phyloP scores from a whole-genome alignment of 2,797 vertebrate genomes.

The Antennarius maculatus region DNA sequence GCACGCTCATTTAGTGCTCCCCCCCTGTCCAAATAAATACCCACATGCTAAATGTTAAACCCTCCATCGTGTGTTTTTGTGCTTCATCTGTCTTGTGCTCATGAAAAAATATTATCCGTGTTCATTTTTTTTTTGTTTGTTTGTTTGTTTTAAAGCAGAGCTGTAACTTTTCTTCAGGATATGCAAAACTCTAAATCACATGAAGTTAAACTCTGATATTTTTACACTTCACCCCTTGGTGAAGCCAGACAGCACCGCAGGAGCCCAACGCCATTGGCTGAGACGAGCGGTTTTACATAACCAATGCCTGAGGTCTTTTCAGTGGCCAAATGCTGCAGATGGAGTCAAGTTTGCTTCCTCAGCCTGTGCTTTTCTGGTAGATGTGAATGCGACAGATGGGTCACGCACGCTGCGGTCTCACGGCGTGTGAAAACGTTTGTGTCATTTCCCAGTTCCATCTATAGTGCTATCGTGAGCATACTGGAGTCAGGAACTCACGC shows the following conservation, averaged over 20 bases:
- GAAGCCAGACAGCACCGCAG: no score
- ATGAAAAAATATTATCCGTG: conserved; percentile 18
- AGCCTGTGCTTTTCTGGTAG: conserved; percentile 42
- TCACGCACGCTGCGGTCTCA: conserved; percentile 44
- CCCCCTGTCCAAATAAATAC: conserved; percentile 27
- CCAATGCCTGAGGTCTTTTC: conserved; percentile 13
- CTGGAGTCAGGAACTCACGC: conserved; percentile 22
- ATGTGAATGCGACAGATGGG: conserved; percentile 61
- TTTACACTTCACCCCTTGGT: not conserved
- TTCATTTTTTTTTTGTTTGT: conserved; percentile 20
- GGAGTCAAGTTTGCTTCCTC: conserved; percentile 38
- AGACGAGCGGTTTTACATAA: not conserved
- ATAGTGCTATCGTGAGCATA: conserved; percentile 18
- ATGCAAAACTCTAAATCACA: no score
- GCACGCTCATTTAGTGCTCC: conserved; percentile 36
- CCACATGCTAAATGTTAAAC: conserved; percentile 26
- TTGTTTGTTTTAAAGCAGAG: conserved; percentile 32
- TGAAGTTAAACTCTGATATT: not conserved
- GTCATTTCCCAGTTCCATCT: conserved; percentile 67
- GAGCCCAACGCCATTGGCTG: no score
- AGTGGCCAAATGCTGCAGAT: conserved; percentile 18
- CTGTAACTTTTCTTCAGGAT: no score
- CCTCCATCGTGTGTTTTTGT: conserved; percentile 51
- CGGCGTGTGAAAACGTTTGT: conserved; percentile 57
- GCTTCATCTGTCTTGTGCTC: conserved; percentile 45